Evolutionary conservation across 2,888 invertebrate species (phyloP).

Genomic region (Thymelicus sylvestris): DNA sequence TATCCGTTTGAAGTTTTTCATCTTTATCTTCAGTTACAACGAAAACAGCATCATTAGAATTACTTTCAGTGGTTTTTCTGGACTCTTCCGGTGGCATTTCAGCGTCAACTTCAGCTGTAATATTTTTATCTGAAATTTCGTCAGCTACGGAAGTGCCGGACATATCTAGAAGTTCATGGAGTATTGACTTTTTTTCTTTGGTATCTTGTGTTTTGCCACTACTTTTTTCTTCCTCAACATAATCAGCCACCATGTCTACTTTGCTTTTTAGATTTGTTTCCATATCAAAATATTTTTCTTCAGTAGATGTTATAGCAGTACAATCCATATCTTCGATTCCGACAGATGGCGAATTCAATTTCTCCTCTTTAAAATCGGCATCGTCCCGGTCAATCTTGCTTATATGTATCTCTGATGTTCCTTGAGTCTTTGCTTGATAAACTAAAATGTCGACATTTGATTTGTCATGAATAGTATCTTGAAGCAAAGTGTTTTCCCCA

Average conservation of each 20-base stretch:
- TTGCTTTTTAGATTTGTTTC: constrained; percentile 1
- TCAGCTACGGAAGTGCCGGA: constrained; percentile 47
- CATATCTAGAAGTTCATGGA: constrained; percentile 62
- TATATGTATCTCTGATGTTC: constrained; percentile 29
- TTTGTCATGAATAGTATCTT: constrained; percentile 31
- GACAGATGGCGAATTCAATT: constrained; percentile 15
- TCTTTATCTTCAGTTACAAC: constrained; percentile 53
- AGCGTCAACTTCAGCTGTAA: constrained; percentile 40
- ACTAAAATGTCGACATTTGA: constrained; percentile 45
- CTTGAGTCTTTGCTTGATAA: constrained; percentile 48
- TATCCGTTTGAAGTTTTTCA: constrained; percentile 44
- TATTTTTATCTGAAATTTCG: constrained; percentile 45
- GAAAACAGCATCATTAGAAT: constrained; percentile 53
- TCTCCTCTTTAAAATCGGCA: constrained; percentile 15
- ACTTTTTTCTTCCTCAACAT: constrained; percentile 8
- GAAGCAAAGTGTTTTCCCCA: constrained; percentile 25
- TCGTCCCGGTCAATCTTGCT: constrained; percentile 3
- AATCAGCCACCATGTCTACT: not conserved
- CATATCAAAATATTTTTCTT: constrained; percentile 9
- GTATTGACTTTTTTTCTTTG: constrained; percentile 48
- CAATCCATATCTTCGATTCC: constrained; percentile 6
- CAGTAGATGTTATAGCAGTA: constrained; percentile 2
- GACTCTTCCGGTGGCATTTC: constrained; percentile 30
- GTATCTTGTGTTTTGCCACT: constrained; percentile 24
- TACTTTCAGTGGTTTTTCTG: constrained; percentile 25